Evolutionary conservation across 2,888 invertebrate species (phyloP).

Genomic region (Cephonodes hylas): DNA sequence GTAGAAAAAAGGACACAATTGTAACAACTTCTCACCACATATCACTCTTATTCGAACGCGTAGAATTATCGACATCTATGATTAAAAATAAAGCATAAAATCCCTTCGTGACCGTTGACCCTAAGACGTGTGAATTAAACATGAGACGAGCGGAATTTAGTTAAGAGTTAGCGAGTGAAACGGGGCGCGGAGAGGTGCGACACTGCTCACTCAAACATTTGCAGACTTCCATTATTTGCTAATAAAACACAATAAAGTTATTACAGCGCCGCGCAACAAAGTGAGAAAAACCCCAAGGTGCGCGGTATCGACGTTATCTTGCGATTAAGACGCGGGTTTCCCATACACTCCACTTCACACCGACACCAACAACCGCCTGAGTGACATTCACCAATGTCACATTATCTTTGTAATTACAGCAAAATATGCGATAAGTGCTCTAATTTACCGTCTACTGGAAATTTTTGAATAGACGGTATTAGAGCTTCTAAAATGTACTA

Average conservation of each 20-base stretch:
- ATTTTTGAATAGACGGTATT: too few species aligned
- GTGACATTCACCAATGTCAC: not conserved
- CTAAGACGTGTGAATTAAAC: not conserved
- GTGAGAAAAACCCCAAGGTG: constrained; percentile 44
- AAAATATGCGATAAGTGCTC: not conserved
- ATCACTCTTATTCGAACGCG: too few species aligned
- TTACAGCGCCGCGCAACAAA: constrained; percentile 17
- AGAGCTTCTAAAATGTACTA: too few species aligned
- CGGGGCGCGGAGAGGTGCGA: too few species aligned
- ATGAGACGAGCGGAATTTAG: not conserved
- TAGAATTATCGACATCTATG: too few species aligned
- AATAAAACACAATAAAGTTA: not conserved
- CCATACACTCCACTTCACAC: constrained; percentile 12
- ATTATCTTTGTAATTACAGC: not conserved
- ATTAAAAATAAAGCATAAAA: too few species aligned
- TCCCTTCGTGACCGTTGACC: too few species aligned
- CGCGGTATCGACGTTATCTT: constrained; percentile 31
- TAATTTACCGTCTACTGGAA: too few species aligned
- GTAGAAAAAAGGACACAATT: too few species aligned
- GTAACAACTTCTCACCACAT: too few species aligned
- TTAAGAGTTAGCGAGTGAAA: not conserved
- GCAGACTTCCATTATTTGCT: not conserved
- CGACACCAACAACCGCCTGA: not conserved
- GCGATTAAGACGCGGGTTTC: constrained; percentile 28
- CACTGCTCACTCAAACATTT: not conserved